Percentiles rank a stretch among this genome's conserved stretches.
phyloP scores from a whole-genome alignment of 1,140 invertebrate species.

The Leptinotarsa lineolata region DNA sequence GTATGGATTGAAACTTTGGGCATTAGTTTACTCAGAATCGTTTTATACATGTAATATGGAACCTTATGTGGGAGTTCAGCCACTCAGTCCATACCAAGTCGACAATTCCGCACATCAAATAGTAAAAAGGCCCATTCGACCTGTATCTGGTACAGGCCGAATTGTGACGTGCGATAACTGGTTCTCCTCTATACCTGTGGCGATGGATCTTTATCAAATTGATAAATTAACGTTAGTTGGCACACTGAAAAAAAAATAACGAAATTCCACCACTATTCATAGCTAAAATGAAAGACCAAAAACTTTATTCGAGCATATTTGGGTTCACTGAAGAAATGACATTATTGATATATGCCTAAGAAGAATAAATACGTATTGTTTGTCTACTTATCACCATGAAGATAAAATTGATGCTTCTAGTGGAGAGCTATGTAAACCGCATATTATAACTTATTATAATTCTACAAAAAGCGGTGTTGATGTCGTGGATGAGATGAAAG shows the following conservation, averaged over 20 bases:
- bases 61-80: slow-evolving; percentile 49
- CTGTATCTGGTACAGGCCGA: slow-evolving; percentile 40
- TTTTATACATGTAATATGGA: slow-evolving; percentile 50
- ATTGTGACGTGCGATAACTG: slow-evolving; percentile 55
- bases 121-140: slow-evolving; percentile 22
- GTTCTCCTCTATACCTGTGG: slow-evolving; percentile 42
- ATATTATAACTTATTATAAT: too few species aligned
- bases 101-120: slow-evolving; percentile 41
- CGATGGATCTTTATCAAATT: slow-evolving; percentile 2
- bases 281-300: slow-evolving; percentile 33
- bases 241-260: not conserved
- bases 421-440: too few species aligned
- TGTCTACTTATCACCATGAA: too few species aligned
- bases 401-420: too few species aligned
- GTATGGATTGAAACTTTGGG: slow-evolving; percentile 54
- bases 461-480: too few species aligned
- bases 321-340: not conserved
- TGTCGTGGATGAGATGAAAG: too few species aligned
- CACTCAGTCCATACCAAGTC: slow-evolving; percentile 39
- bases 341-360: slow-evolving; percentile 26
- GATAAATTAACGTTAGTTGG: slow-evolving; percentile 8
- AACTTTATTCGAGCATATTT: slow-evolving; percentile 15
- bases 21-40: slow-evolving; percentile 28
- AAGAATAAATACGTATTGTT: too few species aligned
- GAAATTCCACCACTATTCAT: too few species aligned